Evolutionary conservation across 1,140 invertebrate species (phyloP), one percentile per base, ranked within the genome.

Genomic region (Apocrypta bakeri): DNA sequence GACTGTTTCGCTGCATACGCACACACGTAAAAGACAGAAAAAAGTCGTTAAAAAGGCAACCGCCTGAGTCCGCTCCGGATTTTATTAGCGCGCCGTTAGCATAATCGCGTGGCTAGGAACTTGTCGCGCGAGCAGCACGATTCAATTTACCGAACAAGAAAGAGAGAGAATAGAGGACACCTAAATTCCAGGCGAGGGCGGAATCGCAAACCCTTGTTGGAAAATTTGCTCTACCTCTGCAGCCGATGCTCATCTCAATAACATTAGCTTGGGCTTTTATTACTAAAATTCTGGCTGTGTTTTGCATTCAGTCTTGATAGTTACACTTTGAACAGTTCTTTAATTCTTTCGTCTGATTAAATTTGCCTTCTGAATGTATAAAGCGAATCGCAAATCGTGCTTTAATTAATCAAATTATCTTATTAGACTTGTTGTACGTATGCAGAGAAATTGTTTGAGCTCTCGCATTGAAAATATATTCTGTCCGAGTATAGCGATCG

Each of bases 221-320:
- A 84, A 83, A 85, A 88, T 87, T 85, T 83, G 88, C 82, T 86
- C 87, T 88, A 85, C 88, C 89, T 86, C 85, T 68, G 83, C 83
- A 37, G 71, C 71, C 87, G 78, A 84, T 85, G 85, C 87, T 91
- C 87, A 91, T 90, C 89, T 89, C 88, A 91, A 91, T 92, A 91
- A 91, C 89, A 91, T 92, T 91, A 91, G 88, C 87, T 85, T 84
- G 86, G 86, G 85, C 87, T 89, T 90, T 88, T 90, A 88, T 88
- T 89, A 83, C 87, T 84, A 69, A 82, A 79, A 84, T 88, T 85
- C 79, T 84, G 71, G 31, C 2, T 27, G 6, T 25, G 71, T 24
- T 24, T 71, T 29, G 68, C 68, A n/a, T 71, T 17, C 24, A 11
- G 63, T 11, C 27, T 25, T 11, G 63, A 66, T 66, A 17, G 12